phyloP scores from a whole-genome alignment of 2,888 invertebrate species.

The Rhodophaea formosa region DNA sequence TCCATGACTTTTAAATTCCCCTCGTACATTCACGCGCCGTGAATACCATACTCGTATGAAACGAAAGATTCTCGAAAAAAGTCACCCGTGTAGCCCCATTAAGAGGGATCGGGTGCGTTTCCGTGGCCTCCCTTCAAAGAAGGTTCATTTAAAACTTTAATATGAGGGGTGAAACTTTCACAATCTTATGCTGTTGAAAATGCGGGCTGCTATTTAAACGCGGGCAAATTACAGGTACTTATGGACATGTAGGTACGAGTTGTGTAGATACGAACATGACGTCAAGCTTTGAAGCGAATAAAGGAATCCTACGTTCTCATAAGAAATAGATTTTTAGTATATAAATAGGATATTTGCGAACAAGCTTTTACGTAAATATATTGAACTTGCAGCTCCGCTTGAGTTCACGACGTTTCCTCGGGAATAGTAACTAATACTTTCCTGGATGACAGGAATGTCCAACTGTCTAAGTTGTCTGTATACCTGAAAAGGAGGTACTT shows the following conservation, averaged over 20 bases:
- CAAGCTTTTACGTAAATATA: no score
- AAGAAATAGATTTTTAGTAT: no score
- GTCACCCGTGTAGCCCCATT: constrained; percentile 15
- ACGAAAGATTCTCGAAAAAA: constrained; percentile 18
- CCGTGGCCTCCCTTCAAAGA: constrained; percentile 19
- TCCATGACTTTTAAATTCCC: constrained; percentile 18
- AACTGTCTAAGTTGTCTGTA: no score
- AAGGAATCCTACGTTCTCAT: no score
- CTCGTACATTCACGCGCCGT: constrained; percentile 12
- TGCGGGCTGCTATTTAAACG: constrained; percentile 22
- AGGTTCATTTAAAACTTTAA: constrained; percentile 27
- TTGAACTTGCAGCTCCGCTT: no score
- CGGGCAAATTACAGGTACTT: neutral
- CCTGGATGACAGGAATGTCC: no score
- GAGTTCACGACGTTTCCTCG: no score
- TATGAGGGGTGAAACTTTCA: constrained; percentile 28
- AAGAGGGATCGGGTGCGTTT: constrained; percentile 17
- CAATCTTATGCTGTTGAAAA: constrained; percentile 26
- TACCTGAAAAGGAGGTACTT: no score
- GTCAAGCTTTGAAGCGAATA: no score
- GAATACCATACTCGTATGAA: constrained; percentile 14
- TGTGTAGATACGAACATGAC: no score
- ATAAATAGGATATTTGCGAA: no score
- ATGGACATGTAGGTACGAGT: neutral
- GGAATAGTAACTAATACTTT: no score